Evolutionary conservation across 1,140 invertebrate species (phyloP).

Genomic region (Lepidurus apus): DNA sequence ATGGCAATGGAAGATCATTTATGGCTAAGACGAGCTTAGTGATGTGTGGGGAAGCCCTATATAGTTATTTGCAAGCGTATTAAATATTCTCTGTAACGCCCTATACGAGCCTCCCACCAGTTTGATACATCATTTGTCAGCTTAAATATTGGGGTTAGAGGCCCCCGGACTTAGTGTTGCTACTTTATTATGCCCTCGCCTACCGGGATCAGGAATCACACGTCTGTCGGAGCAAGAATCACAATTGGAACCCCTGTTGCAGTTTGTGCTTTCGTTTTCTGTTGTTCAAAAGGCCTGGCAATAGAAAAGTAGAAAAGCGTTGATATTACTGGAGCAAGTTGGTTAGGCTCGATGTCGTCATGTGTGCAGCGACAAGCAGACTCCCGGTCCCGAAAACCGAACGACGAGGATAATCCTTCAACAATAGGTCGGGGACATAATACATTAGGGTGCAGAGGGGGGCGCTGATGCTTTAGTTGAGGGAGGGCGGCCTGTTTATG

Average conservation of each 20-base stretch:
- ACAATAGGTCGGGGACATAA: background rate
- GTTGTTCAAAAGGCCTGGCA: background rate
- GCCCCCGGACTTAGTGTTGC: background rate
- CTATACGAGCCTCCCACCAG: background rate
- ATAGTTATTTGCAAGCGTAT: background rate
- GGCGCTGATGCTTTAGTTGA: background rate
- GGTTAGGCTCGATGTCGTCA: background rate
- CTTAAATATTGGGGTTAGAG: constrained; percentile 14
- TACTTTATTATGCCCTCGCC: background rate
- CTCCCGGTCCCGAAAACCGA: background rate
- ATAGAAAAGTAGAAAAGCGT: background rate
- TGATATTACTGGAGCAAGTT: background rate
- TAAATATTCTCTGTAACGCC: background rate
- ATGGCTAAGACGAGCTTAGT: background rate
- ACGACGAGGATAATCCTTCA: background rate
- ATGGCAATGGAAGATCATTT: background rate
- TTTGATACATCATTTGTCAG: constrained; percentile 15
- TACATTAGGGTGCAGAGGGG: background rate
- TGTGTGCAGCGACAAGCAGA: constrained; percentile 4
- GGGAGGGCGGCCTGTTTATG: constrained; percentile 5
- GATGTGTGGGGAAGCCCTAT: background rate
- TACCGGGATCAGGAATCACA: background rate
- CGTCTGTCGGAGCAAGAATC: background rate
- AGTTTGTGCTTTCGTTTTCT: background rate
- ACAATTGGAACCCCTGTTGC: background rate